Base-by-base conservation (phyloP, 2,888 invertebrate species). In the Caenorhabditis auriculariae region DNA sequence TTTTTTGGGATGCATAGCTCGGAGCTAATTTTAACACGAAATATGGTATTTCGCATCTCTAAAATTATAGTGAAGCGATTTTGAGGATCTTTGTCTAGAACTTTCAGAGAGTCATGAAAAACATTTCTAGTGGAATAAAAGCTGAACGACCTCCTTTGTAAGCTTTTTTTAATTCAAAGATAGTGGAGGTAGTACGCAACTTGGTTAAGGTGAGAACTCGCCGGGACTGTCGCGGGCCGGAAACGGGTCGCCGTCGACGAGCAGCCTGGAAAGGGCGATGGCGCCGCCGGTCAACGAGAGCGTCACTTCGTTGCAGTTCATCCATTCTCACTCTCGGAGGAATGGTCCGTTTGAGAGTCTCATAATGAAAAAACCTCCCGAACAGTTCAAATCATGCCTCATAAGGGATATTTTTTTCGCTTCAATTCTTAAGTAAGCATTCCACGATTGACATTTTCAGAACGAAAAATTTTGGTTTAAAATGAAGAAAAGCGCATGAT, bases 251-350 rank as follows among this genome's bases (percentile, higher is more conserved):
- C 67, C 69, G 9, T 67, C 67, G 32, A 60, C 60, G 7, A 59
- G 60, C 38, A 60, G 59, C 21, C 35, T 72, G 46, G 69, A 72
- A 28, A 29, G 56, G 44, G 46, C 57, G 6, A 41, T 44, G 7
- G 55, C 55, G n/a, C 38, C 46, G 1, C 53, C 49, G 23, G 44
- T 50, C 19, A 54, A 57, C 12, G 78, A 78, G 35, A 62, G 62
- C n/a, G 72, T 79, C n/a, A 71, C 77, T 15, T 67, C 72, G 3
- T 55, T 79, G 37, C 54, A 63, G 1, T 78, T 79, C 53, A 77
- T 79, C 41, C 65, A 66, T 45, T 75, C 72, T 2, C 66, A 53
- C 44, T 70, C 77, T 6, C 76, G 74, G 42, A 56, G 71, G 50
- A 72, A 69, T 42, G 69, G 79, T 80, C 27, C 47, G 67, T 58